Conservation (phyloP, 2,797 vertebrate genomes). For the Apogon hyalosoma region DNA sequence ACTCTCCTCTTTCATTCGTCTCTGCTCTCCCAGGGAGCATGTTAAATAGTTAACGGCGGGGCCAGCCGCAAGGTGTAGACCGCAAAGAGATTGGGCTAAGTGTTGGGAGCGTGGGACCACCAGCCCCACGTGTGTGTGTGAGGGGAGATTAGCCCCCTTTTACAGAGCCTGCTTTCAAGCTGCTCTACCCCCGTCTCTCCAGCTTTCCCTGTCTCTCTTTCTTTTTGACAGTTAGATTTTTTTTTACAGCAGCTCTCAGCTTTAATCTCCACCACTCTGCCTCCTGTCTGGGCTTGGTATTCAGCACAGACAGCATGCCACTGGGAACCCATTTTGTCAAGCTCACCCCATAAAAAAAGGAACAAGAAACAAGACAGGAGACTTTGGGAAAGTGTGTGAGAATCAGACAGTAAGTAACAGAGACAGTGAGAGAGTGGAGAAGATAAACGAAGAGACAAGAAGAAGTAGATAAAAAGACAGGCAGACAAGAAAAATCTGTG, state of each 20-base stretch:
- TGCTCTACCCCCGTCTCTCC: conserved; percentile 48
- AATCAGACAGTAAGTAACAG: conserved; percentile 36
- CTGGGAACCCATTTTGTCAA: conserved; percentile 67
- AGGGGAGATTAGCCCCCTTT: conserved; percentile 73
- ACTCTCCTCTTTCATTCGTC: conserved; percentile 61
- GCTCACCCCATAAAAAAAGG: conserved; percentile 58
- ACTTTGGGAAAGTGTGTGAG: conserved; percentile 35
- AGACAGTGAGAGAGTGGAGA: conserved; percentile 17
- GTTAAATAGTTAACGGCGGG: conserved; percentile 79
- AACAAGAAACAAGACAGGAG: conserved; percentile 48
- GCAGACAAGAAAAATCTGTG: conserved; percentile 9
- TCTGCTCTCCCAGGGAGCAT: conserved; percentile 73
- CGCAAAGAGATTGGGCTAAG: conserved; percentile 78
- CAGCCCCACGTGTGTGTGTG: conserved; percentile 63
- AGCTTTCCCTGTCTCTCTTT: conserved; percentile 46
- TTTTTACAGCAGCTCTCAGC: conserved; percentile 51
- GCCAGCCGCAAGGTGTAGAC: conserved; percentile 76
- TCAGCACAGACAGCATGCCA: conserved; percentile 63
- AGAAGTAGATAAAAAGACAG: conserved; percentile 9
- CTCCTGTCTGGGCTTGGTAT: conserved; percentile 59
- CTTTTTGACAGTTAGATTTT: conserved; percentile 52
- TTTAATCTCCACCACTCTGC: conserved; percentile 63
- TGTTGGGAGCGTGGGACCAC: conserved; percentile 81
- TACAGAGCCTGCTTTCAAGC: conserved; percentile 69
- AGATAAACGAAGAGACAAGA: conserved; percentile 9